These are phyloP conservation scores for Elephas maximus DNA, from an alignment of 2,113 vertebrate species.

Conservation along the genomic window DNA sequence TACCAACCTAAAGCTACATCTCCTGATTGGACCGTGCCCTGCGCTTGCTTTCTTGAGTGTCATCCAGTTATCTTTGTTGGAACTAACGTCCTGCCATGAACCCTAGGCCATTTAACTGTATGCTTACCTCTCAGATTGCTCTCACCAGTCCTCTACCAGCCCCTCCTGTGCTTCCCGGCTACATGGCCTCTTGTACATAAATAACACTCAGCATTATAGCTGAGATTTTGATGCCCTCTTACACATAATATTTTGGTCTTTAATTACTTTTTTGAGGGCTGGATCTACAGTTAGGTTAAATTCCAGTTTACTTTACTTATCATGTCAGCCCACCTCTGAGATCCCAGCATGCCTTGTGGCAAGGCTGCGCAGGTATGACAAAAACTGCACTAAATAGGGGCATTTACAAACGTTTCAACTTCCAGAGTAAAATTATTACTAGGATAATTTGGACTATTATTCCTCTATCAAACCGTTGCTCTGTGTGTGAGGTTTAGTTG, in stretches of 20 bases:
- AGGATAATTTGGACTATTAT: not conserved
- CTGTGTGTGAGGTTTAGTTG: constrained; percentile 38
- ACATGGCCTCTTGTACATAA: not conserved
- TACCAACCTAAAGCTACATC: not conserved
- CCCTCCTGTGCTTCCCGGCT: not conserved
- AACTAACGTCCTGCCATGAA: not conserved
- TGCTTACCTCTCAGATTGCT: not conserved
- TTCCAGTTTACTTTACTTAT: constrained; percentile 12
- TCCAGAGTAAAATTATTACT: not conserved
- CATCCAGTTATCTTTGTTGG: not conserved
- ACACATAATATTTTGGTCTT: not conserved
- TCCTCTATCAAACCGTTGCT: not conserved
- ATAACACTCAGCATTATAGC: not conserved
- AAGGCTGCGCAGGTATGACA: not conserved
- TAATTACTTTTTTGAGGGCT: not conserved
- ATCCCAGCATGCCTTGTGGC: not conserved
- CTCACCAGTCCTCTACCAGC: not conserved
- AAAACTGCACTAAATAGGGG: not conserved
- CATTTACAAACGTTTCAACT: not conserved
- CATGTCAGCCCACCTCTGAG: not conserved
- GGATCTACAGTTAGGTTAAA: not conserved
- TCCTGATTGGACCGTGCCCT: not conserved
- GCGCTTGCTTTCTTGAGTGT: not conserved
- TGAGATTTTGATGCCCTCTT: not conserved
- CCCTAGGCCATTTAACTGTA: not conserved